These are phyloP conservation scores for Geophilus truncorum DNA, from an alignment of 2,888 invertebrate species.

Conservation along the genomic window DNA sequence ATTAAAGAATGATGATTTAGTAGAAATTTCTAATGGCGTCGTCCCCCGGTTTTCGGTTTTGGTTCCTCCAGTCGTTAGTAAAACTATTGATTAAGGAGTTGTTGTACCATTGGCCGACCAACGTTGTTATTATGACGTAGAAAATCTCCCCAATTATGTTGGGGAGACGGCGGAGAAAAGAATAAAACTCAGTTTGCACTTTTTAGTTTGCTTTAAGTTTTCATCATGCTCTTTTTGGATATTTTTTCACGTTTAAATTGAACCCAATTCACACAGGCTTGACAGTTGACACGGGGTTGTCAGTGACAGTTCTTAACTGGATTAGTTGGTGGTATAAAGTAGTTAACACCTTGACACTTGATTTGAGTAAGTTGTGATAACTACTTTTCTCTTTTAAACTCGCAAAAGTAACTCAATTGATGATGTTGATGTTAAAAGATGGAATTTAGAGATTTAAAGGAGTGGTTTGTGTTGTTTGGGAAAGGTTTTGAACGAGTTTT, in stretches of 20 bases:
- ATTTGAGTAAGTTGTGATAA: too few relatives aligned
- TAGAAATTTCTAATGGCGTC: not conserved
- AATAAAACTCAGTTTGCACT: slow-evolving; percentile 9
- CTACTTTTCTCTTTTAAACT: too few relatives aligned
- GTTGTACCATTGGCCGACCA: slow-evolving; percentile 16
- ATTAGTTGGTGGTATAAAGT: too few relatives aligned
- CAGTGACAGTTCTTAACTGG: too few relatives aligned
- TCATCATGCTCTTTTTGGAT: not conserved
- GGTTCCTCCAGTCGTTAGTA: slow-evolving; percentile 16
- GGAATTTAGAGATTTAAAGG: too few relatives aligned
- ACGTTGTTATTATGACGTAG: slow-evolving; percentile 11
- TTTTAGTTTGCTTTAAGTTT: not conserved
- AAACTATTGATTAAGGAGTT: slow-evolving; percentile 20
- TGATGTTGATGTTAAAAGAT: too few relatives aligned
- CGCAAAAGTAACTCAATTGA: too few relatives aligned
- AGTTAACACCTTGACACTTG: too few relatives aligned
- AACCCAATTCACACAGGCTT: too few relatives aligned
- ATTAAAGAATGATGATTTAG: not conserved
- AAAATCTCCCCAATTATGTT: slow-evolving; percentile 20
- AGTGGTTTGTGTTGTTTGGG: too few relatives aligned
- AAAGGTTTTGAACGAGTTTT: too few relatives aligned
- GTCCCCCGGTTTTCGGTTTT: not conserved
- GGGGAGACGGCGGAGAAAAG: slow-evolving; percentile 10
- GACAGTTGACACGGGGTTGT: too few relatives aligned
- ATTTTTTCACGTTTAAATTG: not conserved